These are phyloP conservation scores for Drosophila kambysellisi DNA, from an alignment of 2,888 invertebrate genomes.

Conservation along the genomic window DNA sequence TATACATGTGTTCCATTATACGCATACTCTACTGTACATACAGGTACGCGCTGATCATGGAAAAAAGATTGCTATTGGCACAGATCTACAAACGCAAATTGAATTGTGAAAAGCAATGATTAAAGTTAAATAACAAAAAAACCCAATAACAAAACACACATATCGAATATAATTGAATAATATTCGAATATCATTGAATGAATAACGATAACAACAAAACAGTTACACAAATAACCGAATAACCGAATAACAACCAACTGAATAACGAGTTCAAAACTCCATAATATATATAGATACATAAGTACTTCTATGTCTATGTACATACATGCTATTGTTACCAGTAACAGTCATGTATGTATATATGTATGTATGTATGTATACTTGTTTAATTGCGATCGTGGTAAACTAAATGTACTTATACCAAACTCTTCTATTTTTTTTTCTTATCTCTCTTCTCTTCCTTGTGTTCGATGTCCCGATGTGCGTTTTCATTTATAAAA, in stretches of 20 bases:
- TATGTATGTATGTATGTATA: conserved; percentile 12
- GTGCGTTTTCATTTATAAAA: conserved; percentile 23
- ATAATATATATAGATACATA: conserved; percentile 17
- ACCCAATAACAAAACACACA: conserved; percentile 19
- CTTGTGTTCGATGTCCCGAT: conserved; percentile 58
- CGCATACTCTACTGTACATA: conserved; percentile 59
- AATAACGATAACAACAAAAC: conserved; percentile 13
- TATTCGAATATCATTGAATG: conserved; percentile 15
- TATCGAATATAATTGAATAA: conserved; percentile 21
- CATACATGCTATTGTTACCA: conserved; percentile 22
- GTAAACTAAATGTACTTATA: conserved; percentile 71
- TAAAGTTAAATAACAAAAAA: conserved; percentile 15
- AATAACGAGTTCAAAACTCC: conserved; percentile 14
- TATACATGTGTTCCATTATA: conserved; percentile 46
- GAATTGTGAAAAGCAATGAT: conserved; percentile 30
- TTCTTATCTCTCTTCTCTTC: conserved; percentile 76
- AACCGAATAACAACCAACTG: conserved; percentile 33
- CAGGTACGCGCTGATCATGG: conserved; percentile 58
- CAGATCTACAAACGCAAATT: conserved; percentile 72
- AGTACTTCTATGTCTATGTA: conserved; percentile 41
- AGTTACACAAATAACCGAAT: conserved; percentile 20
- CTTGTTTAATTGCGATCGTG: conserved; percentile 45
- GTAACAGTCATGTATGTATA: conserved; percentile 6
- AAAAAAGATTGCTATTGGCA: conserved; percentile 82
- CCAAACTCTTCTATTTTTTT: conserved; percentile 76